Evolutionary conservation across 2,888 invertebrate species (phyloP).

Genomic region (Dynastes hyllus): DNA sequence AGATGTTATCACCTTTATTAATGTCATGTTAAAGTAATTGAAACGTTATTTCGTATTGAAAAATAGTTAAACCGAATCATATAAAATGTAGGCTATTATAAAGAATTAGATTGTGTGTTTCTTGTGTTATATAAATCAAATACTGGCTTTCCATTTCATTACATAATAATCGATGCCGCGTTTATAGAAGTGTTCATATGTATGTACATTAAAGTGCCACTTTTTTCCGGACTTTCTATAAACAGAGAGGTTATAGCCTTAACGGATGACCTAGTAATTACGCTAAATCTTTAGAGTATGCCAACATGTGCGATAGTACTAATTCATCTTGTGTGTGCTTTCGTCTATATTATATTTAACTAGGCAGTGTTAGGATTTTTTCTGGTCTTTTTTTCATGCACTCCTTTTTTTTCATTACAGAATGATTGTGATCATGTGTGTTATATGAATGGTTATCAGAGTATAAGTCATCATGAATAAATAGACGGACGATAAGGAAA

Average conservation of each 20-base stretch:
- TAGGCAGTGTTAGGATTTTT: constrained; percentile 1
- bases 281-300: constrained; percentile 1
- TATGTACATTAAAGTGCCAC: neutral
- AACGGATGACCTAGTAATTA: constrained; percentile 32
- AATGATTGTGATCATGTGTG: neutral
- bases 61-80: neutral
- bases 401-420: constrained; percentile 1
- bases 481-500: neutral
- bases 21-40: neutral
- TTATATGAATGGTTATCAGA: neutral
- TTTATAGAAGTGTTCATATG: neutral
- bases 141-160: neutral
- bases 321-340: constrained; percentile 9
- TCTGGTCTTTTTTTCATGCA: neutral
- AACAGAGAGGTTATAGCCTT: constrained; percentile 5
- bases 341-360: neutral
- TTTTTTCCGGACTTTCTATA: constrained; percentile 20
- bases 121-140: neutral
- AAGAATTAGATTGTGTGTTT: neutral
- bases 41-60: neutral
- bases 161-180: neutral
- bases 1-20: constrained; percentile 2
- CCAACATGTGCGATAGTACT: constrained; percentile 8
- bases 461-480: neutral
- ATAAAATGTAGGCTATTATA: neutral